These are phyloP conservation scores for Ericerus pela DNA, from an alignment of 1,140 invertebrate genomes.

Conservation along the genomic window DNA sequence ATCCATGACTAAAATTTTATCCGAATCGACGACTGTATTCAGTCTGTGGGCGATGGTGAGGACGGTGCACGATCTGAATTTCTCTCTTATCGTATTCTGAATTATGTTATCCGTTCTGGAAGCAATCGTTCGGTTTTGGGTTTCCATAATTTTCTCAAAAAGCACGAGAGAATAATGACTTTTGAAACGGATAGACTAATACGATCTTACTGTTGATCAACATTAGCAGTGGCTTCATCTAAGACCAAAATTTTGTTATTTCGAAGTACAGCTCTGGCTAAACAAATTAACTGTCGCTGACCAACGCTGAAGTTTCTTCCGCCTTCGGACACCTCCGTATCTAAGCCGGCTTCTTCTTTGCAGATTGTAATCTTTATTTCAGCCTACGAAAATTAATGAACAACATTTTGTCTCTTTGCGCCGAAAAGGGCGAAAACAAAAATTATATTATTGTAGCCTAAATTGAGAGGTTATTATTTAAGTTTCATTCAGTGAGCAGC, in stretches of 20 bases:
- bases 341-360: no score
- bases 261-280: slow-evolving; percentile 36
- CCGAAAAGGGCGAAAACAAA: no score
- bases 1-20: slow-evolving; percentile 53
- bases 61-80: slow-evolving; percentile 48
- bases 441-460: no score
- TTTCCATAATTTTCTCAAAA: no score
- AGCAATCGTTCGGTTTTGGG: no score
- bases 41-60: slow-evolving; percentile 64
- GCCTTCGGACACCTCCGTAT: slow-evolving; percentile 13
- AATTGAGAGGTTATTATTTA: no score
- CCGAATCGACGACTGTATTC: neutral
- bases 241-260: slow-evolving; percentile 39
- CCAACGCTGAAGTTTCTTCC: slow-evolving; percentile 36
- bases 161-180: no score
- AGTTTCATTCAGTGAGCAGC: no score
- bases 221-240: slow-evolving; percentile 43
- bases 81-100: slow-evolving; percentile 41
- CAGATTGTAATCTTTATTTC: no score
- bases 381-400: no score
- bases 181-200: no score
- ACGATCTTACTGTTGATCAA: slow-evolving; percentile 33
- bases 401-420: no score
- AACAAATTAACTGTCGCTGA: slow-evolving; percentile 38
- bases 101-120: slow-evolving; percentile 43